Conservation (phyloP, 2,113 vertebrate genomes). For the Electrona antarctica region DNA sequence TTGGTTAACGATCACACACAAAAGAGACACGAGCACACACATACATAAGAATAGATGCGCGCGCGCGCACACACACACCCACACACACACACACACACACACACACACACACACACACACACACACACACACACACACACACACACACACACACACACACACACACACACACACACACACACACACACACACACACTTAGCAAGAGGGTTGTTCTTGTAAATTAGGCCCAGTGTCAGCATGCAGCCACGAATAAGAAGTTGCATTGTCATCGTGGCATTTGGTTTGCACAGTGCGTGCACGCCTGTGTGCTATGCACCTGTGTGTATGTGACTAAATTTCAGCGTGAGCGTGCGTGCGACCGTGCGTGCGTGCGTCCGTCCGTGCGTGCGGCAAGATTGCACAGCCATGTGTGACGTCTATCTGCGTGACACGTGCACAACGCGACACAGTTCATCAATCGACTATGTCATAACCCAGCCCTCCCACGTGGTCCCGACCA, state of each 20-base stretch:
- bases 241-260: conserved; percentile 13
- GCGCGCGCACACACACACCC: conserved; percentile 23
- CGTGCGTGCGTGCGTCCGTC: conserved; percentile 3
- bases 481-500: too few relatives aligned
- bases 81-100: conserved; percentile 13
- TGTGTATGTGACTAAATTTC: neutral
- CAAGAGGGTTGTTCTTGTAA: conserved; percentile 22
- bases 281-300: neutral
- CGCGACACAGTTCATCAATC: too few relatives aligned
- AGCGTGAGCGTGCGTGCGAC: neutral
- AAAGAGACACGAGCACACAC: too few relatives aligned
- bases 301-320: too few relatives aligned
- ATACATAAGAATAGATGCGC: too few relatives aligned
- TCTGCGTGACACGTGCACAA: too few relatives aligned
- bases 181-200: conserved; percentile 30
- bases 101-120: conserved; percentile 14
- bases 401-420: too few relatives aligned
- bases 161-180: neutral
- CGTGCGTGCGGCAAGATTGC: neutral
- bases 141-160: conserved; percentile 10
- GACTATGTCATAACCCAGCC: too few relatives aligned
- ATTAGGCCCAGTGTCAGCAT: conserved; percentile 2
- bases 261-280: neutral
- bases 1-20: too few relatives aligned
- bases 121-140: conserved; percentile 14